Conservation (phyloP, 2,113 vertebrate genomes). For the Leuciscus idus region DNA sequence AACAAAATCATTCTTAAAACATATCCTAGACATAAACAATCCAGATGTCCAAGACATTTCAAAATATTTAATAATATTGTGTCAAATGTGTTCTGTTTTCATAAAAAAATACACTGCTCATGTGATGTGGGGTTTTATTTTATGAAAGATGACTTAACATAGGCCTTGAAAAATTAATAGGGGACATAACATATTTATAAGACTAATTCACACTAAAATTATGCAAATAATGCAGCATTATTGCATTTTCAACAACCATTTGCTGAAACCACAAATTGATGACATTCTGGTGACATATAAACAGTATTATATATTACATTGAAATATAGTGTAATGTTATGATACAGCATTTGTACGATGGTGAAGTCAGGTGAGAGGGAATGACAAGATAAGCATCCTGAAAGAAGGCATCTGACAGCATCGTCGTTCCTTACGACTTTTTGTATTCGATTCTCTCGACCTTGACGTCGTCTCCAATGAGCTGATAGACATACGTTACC, state of each 20-base stretch:
- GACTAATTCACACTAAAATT: constrained; percentile 59
- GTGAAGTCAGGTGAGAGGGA: constrained; percentile 67
- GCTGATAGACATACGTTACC: constrained; percentile 97
- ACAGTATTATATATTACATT: constrained; percentile 73
- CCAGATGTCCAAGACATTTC: neutral
- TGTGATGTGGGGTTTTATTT: constrained; percentile 69
- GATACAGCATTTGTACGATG: constrained; percentile 61
- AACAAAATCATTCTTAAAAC: neutral
- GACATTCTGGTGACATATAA: constrained; percentile 67
- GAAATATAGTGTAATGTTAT: constrained; percentile 61
- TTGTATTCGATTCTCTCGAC: constrained; percentile 99
- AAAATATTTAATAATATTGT: neutral
- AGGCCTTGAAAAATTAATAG: constrained; percentile 52
- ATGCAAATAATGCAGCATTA: constrained; percentile 66
- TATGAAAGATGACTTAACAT: constrained; percentile 57
- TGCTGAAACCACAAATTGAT: constrained; percentile 52
- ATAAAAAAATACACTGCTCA: constrained; percentile 6
- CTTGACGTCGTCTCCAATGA: constrained; percentile 97
- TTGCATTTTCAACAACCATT: constrained; percentile 64
- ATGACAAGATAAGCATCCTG: constrained; percentile 69
- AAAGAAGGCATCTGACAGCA: constrained; percentile 36
- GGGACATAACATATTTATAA: constrained; percentile 44
- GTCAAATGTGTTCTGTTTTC: neutral
- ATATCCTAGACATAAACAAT: neutral
- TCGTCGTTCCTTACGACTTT: constrained; percentile 82